Evolutionary conservation across 2,888 invertebrate species (phyloP).

Genomic region (Azorinus chamasolen): DNA sequence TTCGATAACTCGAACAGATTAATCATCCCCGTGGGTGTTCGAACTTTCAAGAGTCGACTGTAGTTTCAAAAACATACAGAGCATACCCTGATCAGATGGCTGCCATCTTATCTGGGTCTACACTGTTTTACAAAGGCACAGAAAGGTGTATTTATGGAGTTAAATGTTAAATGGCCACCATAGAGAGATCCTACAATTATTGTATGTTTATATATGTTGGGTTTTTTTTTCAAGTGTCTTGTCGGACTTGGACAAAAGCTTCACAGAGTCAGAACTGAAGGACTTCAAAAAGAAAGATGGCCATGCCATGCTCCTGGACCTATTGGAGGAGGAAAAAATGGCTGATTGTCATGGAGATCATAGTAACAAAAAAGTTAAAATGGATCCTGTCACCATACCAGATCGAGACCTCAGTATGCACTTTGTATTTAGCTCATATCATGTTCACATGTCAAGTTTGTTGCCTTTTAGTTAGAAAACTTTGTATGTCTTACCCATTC

Average conservation of each 20-base stretch:
- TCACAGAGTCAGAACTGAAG: constrained; percentile 50
- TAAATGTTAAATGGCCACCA: too few relatives aligned
- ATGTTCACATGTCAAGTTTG: too few relatives aligned
- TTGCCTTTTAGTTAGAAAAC: too few relatives aligned
- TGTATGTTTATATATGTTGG: not conserved
- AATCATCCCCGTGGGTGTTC: too few relatives aligned
- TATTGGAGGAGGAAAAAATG: constrained; percentile 48
- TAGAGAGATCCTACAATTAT: not conserved
- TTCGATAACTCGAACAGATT: too few relatives aligned
- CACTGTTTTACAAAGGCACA: too few relatives aligned
- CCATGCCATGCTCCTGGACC: constrained; percentile 53
- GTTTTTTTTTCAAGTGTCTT: constrained; percentile 22
- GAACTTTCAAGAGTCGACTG: too few relatives aligned
- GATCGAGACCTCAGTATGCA: constrained; percentile 74
- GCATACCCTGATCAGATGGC: too few relatives aligned
- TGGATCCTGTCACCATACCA: constrained; percentile 77
- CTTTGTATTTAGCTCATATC: too few relatives aligned
- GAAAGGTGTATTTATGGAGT: not conserved
- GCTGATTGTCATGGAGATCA: constrained; percentile 28
- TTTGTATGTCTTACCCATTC: too few relatives aligned
- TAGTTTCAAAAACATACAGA: too few relatives aligned
- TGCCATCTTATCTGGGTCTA: too few relatives aligned
- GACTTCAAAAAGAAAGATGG: constrained; percentile 43
- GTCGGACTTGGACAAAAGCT: constrained; percentile 28
- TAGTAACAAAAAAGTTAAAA: constrained; percentile 28